Evolutionary conservation across 2,888 invertebrate species (phyloP).

Genomic region (Lycia hirtaria): DNA sequence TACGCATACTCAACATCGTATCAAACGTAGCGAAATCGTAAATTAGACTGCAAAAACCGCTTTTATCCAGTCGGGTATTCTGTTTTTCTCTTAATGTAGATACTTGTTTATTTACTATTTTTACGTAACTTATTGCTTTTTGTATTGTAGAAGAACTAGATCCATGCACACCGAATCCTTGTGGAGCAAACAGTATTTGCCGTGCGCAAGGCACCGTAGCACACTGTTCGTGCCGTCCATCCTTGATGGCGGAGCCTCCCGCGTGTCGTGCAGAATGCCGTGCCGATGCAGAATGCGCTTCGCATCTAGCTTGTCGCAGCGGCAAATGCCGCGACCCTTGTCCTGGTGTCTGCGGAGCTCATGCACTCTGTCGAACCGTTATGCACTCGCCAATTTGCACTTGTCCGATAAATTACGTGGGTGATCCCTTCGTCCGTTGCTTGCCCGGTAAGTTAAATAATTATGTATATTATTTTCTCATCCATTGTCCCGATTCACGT

Average conservation of each 20-base stretch:
- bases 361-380: conserved; percentile 89
- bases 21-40: no score
- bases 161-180: conserved; percentile 89
- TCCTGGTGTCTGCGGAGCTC: conserved; percentile 90
- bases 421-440: conserved; percentile 91
- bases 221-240: conserved; percentile 89
- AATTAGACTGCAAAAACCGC: no score
- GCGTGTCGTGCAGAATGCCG: conserved; percentile 91
- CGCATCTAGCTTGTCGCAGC: conserved; percentile 87
- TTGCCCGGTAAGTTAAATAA: conserved; percentile 79
- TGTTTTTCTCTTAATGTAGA: neutral
- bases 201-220: conserved; percentile 87
- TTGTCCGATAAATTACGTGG: conserved; percentile 88
- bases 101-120: no score
- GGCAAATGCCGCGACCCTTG: conserved; percentile 90
- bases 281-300: conserved; percentile 88
- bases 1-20: no score
- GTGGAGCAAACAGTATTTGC: conserved; percentile 89
- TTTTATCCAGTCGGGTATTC: neutral
- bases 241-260: conserved; percentile 90
- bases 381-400: conserved; percentile 92
- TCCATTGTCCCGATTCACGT: neutral
- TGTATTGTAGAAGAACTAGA: conserved; percentile 65
- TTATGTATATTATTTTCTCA: no score
- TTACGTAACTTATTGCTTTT: no score